A percentile compares a stretch with the other conserved stretches of the same genome.
These are phyloP conservation scores for Donacobius atricapilla DNA, from an alignment of 2,113 vertebrate species.

Conservation along the genomic window DNA sequence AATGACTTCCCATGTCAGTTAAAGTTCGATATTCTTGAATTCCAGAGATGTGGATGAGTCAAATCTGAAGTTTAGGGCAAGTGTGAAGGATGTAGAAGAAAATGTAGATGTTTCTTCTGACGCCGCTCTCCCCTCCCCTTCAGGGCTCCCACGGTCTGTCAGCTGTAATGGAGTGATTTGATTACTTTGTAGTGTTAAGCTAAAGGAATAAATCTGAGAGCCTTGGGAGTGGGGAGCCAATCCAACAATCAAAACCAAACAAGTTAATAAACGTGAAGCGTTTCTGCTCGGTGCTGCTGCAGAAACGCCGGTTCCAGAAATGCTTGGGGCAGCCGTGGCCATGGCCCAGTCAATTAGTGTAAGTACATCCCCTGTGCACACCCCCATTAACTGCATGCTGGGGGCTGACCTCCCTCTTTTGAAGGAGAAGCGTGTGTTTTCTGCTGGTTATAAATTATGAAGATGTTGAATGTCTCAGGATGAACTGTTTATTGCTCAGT, in stretches of 20 bases:
- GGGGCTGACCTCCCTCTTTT: neutral
- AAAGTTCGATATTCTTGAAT: constrained; percentile 40
- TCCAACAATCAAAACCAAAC: constrained; percentile 56
- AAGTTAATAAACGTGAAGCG: constrained; percentile 49
- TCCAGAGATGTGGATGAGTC: neutral
- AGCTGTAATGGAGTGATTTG: constrained; percentile 58
- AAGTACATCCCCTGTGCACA: neutral
- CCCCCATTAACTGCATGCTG: neutral
- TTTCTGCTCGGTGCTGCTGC: neutral
- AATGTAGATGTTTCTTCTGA: constrained; percentile 7
- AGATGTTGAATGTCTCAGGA: neutral
- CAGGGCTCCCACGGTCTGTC: constrained; percentile 56
- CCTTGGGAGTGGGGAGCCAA: constrained; percentile 44
- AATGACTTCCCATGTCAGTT: constrained; percentile 35
- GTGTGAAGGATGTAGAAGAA: neutral
- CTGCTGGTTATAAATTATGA: neutral
- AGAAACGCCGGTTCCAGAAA: neutral
- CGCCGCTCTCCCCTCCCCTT: neutral
- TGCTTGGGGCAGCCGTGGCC: neutral
- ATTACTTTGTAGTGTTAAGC: constrained; percentile 65
- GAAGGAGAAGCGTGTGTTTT: neutral
- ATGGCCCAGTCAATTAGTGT: neutral
- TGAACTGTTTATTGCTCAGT: neutral
- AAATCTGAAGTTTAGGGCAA: constrained; percentile 21
- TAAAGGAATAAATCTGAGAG: constrained; percentile 63